Evolutionary conservation across 2,113 vertebrate species (phyloP).

Genomic region (Balaeniceps rex): DNA sequence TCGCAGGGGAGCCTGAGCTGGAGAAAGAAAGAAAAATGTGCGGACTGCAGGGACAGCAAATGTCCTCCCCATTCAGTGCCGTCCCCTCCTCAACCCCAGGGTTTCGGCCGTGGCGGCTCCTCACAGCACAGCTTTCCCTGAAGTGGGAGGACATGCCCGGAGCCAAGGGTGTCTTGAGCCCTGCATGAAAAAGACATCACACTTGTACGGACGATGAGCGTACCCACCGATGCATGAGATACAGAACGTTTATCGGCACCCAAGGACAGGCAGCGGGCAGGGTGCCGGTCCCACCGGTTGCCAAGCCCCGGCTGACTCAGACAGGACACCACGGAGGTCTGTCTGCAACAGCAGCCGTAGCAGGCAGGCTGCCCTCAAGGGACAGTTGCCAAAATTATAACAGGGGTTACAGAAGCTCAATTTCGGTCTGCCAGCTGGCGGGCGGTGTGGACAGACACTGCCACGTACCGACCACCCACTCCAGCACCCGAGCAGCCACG

Average conservation of each 20-base stretch:
- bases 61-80: accelerated
- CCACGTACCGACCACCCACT: accelerated
- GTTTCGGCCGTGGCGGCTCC: accelerated
- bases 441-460: background rate
- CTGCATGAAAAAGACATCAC: accelerated
- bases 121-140: background rate
- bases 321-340: background rate
- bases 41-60: background rate
- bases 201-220: accelerated
- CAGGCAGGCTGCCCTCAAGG: background rate
- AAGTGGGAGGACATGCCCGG: background rate
- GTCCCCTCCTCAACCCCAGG: background rate
- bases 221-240: background rate
- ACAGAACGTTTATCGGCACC: background rate
- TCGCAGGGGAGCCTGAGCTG: background rate
- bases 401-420: background rate
- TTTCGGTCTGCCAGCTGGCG: background rate
- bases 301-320: background rate
- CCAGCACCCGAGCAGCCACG: background rate
- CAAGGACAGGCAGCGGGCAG: background rate
- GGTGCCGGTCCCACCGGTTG: accelerated
- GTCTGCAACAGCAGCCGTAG: background rate
- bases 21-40: background rate
- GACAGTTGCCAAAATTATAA: background rate
- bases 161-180: background rate